Percentiles rank a stretch among this genome's conserved stretches.
Conservation (phyloP, 2,888 invertebrate species). For the Congeria kusceri region DNA sequence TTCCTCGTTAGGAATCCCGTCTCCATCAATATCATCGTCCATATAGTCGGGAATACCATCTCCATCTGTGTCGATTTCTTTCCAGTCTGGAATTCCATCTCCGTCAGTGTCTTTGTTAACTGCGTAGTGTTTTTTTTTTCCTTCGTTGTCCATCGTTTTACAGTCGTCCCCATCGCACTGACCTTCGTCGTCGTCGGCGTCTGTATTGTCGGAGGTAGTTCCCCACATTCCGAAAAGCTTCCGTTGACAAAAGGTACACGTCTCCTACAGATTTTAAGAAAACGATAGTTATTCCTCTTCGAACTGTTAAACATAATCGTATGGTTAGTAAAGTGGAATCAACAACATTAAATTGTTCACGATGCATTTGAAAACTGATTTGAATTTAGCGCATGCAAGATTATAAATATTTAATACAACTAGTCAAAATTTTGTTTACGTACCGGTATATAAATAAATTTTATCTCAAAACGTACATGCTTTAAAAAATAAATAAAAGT, state of each 20-base stretch:
- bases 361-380: slow-evolving; percentile 54
- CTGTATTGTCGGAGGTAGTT: background rate
- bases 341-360: slow-evolving; percentile 69
- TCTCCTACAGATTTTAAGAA: slow-evolving; percentile 62
- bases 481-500: background rate
- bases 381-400: background rate
- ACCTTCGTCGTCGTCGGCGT: slow-evolving; percentile 49
- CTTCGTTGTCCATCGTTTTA: slow-evolving; percentile 66
- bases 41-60: slow-evolving; percentile 82
- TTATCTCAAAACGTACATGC: background rate
- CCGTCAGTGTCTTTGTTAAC: slow-evolving; percentile 65
- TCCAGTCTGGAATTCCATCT: slow-evolving; percentile 82
- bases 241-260: slow-evolving; percentile 74
- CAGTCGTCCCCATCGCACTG: slow-evolving; percentile 70
- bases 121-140: slow-evolving; percentile 77
- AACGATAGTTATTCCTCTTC: slow-evolving; percentile 60
- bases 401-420: background rate
- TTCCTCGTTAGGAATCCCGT: slow-evolving; percentile 80
- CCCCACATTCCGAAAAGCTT: slow-evolving; percentile 70
- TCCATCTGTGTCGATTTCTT: slow-evolving; percentile 75
- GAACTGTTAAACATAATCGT: too few relatives aligned
- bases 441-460: too few relatives aligned
- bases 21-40: slow-evolving; percentile 79
- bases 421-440: background rate
- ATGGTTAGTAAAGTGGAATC: too few relatives aligned